Conservation (phyloP, 2,797 vertebrate species). For the Ispidina lecontei region DNA sequence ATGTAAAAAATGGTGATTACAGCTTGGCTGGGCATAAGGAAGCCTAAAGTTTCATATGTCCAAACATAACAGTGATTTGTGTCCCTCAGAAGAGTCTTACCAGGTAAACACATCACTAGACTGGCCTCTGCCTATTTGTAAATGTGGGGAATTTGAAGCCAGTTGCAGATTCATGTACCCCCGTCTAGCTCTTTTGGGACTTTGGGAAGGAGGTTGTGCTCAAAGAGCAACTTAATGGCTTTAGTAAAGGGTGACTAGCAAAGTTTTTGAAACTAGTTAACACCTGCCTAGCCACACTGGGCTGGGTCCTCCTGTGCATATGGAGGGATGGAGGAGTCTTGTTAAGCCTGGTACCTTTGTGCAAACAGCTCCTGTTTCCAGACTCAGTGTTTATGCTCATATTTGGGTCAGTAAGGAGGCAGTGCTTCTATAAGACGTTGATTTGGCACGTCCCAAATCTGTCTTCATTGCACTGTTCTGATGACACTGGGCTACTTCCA, state of each 20-base stretch:
- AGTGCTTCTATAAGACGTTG: neutral
- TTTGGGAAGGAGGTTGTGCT: neutral
- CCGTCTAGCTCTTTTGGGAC: neutral
- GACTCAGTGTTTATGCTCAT: neutral
- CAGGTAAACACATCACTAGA: neutral
- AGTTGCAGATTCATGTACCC: neutral
- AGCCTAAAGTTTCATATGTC: neutral
- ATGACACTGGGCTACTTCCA: neutral
- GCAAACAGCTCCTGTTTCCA: neutral
- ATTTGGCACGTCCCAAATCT: neutral
- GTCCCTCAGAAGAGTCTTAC: neutral
- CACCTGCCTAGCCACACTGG: neutral
- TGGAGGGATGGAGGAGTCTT: neutral
- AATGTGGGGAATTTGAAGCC: neutral
- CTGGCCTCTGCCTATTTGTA: neutral
- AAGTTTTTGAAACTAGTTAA: neutral
- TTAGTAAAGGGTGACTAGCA: neutral
- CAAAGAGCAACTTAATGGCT: neutral
- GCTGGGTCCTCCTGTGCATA: neutral
- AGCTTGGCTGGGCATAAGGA: neutral
- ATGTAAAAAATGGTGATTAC: neutral
- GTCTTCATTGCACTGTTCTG: neutral
- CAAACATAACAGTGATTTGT: neutral
- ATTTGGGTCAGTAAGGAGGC: neutral
- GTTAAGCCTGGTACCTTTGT: neutral